phyloP scores from a whole-genome alignment of 2,113 vertebrate species.

The Ovibos moschatus region DNA sequence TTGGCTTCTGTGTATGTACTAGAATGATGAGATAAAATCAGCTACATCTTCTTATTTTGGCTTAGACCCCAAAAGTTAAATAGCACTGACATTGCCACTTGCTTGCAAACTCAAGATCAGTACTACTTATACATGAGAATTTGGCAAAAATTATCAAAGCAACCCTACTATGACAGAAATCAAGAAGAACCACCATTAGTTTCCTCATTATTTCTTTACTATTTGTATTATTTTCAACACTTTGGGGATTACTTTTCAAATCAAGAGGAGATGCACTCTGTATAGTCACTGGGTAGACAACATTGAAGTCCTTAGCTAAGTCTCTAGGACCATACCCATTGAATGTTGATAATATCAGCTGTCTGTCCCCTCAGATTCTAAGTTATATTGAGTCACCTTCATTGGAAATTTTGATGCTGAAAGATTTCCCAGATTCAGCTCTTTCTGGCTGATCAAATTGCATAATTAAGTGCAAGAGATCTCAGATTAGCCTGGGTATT shows the following conservation, averaged over 20 bases:
- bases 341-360: not conserved
- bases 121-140: not conserved
- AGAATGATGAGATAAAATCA: not conserved
- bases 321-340: not conserved
- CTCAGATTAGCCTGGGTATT: not conserved
- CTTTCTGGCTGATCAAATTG: conserved; percentile 50
- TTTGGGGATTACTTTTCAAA: not conserved
- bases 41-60: not conserved
- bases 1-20: not conserved
- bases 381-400: conserved; percentile 33
- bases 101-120: not conserved
- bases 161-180: not conserved
- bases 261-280: not conserved
- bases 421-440: conserved; percentile 42
- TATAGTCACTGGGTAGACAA: not conserved
- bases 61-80: not conserved
- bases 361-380: not conserved
- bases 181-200: not conserved
- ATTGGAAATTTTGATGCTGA: conserved; percentile 54
- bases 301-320: not conserved
- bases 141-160: not conserved
- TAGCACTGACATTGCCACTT: not conserved
- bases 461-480: conserved; percentile 36
- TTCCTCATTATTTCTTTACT: not conserved
- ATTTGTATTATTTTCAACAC: not conserved